Base-by-base conservation (phyloP, 2,888 invertebrate genomes). In the Lingula anatina region DNA sequence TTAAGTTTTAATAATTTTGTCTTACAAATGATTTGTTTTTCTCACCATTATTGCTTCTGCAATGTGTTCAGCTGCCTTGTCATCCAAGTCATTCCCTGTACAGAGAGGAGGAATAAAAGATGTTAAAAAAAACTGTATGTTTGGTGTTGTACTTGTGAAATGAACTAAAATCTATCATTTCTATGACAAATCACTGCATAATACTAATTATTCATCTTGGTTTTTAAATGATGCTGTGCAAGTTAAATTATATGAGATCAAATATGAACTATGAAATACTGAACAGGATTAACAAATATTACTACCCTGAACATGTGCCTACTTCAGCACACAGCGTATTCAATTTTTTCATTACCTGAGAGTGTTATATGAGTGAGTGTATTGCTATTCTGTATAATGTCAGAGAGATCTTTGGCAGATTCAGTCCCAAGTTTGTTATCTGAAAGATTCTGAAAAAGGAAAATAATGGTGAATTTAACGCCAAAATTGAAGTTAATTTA, bases 51-150 rank as follows among this genome's bases (percentile, higher is more conserved):
- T 66, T 23, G 68, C 66, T 43, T 71, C 66, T 24, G 71, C 67
- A 50, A 73, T 59, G 46, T 59, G 56, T 4, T 60, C 55, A 5
- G 71, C 71, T 37, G 68, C 54, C 49, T 55, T 62, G 52, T 73
- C 71, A 56, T 71, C 67, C 54, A 72, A 66, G 12, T 68, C 62
- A 55, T 71, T 73, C 12, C 70, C 68, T 70, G 57, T 18, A 59
- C 57, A 51, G 31, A 50, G 25, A 50, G 25, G 23, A 3, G 20
- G n/a, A 37, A 45, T 45, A n/a, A 5, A n/a, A n/a, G n/a, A n/a
- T n/a, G n/a, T n/a, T n/a, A n/a, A n/a, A n/a, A n/a, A n/a, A n/a
- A n/a, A n/a, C n/a, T n/a, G n/a, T n/a, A n/a, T n/a, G n/a, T n/a
- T n/a, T n/a, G n/a, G n/a, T n/a, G n/a, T n/a, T n/a, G n/a, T n/a